Evolutionary conservation across 2,797 vertebrate species (phyloP).

Genomic region (Ptychobarbus kaznakovi): DNA sequence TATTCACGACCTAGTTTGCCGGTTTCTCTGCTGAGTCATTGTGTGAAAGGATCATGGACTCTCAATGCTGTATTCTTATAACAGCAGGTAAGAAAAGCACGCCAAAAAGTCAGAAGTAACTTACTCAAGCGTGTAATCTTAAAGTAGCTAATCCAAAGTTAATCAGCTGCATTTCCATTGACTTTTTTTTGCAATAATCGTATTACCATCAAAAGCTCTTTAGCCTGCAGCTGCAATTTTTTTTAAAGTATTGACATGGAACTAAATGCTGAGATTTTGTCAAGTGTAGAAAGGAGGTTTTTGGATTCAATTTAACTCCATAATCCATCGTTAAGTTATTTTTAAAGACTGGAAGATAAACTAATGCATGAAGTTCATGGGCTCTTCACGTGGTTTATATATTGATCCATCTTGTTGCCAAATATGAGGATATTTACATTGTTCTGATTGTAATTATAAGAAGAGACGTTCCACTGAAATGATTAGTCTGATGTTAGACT

Average conservation of each 20-base stretch:
- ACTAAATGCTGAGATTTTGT: neutral
- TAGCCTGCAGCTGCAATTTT: neutral
- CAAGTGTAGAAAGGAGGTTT: neutral
- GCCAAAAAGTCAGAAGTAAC: neutral
- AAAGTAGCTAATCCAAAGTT: slow-evolving; percentile 12
- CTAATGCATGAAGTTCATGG: neutral
- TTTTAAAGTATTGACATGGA: neutral
- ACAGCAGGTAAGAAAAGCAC: slow-evolving; percentile 84
- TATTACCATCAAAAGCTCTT: slow-evolving; percentile 31
- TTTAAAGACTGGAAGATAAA: neutral
- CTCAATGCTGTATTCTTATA: slow-evolving; percentile 88
- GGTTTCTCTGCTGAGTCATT: slow-evolving; percentile 96
- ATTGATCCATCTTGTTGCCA: neutral
- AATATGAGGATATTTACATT: neutral
- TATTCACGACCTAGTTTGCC: slow-evolving; percentile 84
- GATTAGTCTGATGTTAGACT: neutral
- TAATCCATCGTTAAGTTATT: neutral
- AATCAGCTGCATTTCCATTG: slow-evolving; percentile 27
- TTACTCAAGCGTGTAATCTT: slow-evolving; percentile 25
- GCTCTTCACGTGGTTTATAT: neutral
- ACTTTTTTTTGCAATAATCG: neutral
- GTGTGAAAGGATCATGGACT: slow-evolving; percentile 93
- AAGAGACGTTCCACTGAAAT: neutral
- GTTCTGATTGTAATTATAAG: neutral
- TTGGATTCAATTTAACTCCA: neutral